These are phyloP conservation scores for Drosophila kuntzei DNA, from an alignment of 2,888 invertebrate species.

Conservation along the genomic window DNA sequence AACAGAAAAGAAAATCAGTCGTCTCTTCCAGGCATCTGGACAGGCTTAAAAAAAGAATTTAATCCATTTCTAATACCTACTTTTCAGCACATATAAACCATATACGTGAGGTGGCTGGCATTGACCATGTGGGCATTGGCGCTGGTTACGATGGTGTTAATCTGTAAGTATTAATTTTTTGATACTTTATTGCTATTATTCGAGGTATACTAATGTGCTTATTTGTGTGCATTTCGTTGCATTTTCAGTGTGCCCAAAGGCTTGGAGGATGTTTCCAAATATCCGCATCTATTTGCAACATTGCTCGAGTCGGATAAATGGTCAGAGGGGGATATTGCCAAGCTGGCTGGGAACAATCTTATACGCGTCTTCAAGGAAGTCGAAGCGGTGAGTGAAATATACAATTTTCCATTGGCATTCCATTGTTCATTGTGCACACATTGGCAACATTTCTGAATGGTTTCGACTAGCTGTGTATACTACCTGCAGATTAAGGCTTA, in stretches of 20 bases:
- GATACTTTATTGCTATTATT: background rate
- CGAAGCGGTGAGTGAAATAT: conserved; percentile 89
- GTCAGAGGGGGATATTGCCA: conserved; percentile 93
- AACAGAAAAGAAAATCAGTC: background rate
- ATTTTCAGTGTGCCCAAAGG: conserved; percentile 88
- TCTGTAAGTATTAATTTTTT: conserved; percentile 89
- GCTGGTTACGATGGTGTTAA: conserved; percentile 96
- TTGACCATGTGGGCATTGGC: conserved; percentile 94
- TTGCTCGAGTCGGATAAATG: conserved; percentile 92
- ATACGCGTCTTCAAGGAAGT: conserved; percentile 92
- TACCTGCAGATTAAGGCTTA: conserved; percentile 52
- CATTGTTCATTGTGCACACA: conserved; percentile 42
- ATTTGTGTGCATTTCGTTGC: background rate
- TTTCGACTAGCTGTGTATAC: conserved; percentile 34
- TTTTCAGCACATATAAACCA: conserved; percentile 94
- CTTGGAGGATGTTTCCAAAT: conserved; percentile 93
- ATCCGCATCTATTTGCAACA: conserved; percentile 93
- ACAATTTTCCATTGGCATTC: conserved; percentile 35
- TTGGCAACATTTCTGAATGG: conserved; percentile 48
- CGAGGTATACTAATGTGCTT: background rate
- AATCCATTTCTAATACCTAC: conserved; percentile 10
- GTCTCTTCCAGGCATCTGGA: too few relatives aligned
- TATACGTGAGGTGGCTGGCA: conserved; percentile 93
- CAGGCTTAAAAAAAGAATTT: background rate
- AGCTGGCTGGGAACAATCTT: conserved; percentile 93